These are phyloP conservation scores for Thaleichthys pacificus DNA, from an alignment of 2,797 vertebrate species.

Conservation along the genomic window DNA sequence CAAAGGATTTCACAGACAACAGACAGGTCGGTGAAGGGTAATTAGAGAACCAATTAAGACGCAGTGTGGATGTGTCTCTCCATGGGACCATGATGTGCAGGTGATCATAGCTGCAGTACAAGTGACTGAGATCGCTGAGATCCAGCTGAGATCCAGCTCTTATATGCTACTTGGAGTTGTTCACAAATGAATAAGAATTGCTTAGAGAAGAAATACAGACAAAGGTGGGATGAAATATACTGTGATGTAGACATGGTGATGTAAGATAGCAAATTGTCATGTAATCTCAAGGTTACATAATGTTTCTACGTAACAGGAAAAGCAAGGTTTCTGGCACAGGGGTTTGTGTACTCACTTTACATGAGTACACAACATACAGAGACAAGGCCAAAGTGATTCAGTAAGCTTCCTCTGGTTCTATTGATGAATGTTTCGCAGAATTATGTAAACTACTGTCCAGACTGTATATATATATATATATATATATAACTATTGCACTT, in stretches of 20 bases:
- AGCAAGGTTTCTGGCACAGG: background rate
- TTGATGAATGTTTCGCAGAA: conserved; percentile 4
- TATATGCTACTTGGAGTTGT: background rate
- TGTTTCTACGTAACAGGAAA: background rate
- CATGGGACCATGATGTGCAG: conserved; percentile 43
- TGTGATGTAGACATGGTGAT: background rate
- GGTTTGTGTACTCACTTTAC: no score
- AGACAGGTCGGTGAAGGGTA: conserved; percentile 25
- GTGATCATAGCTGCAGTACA: conserved; percentile 42
- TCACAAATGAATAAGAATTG: background rate
- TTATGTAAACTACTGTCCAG: background rate
- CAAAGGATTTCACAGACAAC: background rate
- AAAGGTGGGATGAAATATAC: background rate
- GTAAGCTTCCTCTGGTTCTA: background rate
- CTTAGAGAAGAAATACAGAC: background rate
- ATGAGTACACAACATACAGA: background rate
- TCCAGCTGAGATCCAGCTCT: background rate
- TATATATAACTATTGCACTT: no score
- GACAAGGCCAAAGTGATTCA: background rate
- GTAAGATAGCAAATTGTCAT: no score
- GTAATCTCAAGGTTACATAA: no score
- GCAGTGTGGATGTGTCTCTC: conserved; percentile 34
- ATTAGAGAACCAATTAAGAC: conserved; percentile 53
- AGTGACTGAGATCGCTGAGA: conserved; percentile 17
- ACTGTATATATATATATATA: no score